These are phyloP conservation scores for Leptopilina myrica DNA, from an alignment of 2,888 invertebrate genomes.

Conservation along the genomic window DNA sequence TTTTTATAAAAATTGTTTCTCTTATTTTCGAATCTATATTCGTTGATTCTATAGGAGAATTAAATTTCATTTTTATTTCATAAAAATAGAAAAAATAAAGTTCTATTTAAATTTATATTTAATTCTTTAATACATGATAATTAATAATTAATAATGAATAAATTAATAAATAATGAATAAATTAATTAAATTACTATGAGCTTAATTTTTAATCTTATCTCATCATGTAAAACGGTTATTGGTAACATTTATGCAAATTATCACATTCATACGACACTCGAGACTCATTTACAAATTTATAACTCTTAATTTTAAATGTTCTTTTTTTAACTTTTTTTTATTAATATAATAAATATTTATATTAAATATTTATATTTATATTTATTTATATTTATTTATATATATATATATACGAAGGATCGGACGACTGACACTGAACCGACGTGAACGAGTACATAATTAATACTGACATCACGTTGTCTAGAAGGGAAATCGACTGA, in stretches of 20 bases:
- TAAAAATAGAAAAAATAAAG: not conserved
- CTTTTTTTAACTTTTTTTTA: conserved; percentile 35
- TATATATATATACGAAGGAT: conserved; percentile 54
- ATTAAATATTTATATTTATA: too few relatives aligned
- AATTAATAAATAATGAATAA: not conserved
- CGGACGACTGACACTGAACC: conserved; percentile 59
- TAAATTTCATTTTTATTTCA: not conserved
- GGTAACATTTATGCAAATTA: not conserved
- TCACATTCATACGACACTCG: conserved; percentile 16
- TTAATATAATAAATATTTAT: not conserved
- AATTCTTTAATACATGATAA: too few relatives aligned
- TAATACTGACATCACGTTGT: conserved; percentile 37
- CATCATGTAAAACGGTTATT: conserved; percentile 22
- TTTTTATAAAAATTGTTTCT: too few relatives aligned
- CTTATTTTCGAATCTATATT: not conserved
- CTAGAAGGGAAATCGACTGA: conserved; percentile 36
- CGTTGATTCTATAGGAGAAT: not conserved
- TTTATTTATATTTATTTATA: not conserved
- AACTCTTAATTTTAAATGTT: conserved; percentile 29
- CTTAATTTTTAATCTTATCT: conserved; percentile 17
- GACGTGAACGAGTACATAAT: conserved; percentile 26
- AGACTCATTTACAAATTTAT: conserved; percentile 34
- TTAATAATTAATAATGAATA: too few relatives aligned
- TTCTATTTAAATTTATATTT: too few relatives aligned
- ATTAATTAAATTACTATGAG: not conserved